A percentile compares a stretch with the other conserved stretches of the same genome.
Conservation (phyloP, 2,797 vertebrate species). For the Peromyscus nudipes region DNA sequence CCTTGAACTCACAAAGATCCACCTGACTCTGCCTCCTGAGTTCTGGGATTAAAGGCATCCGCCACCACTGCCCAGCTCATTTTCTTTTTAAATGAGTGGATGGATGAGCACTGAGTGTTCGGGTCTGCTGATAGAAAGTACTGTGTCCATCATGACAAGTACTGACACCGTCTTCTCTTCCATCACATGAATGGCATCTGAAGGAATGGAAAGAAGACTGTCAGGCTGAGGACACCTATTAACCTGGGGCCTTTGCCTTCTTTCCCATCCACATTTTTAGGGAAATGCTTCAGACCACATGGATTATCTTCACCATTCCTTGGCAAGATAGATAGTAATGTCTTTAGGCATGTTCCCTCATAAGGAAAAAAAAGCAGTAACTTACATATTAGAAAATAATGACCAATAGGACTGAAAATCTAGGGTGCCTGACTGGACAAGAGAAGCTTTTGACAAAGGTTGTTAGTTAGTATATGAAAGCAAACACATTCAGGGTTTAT, state of each 20-base stretch:
- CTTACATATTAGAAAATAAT: conserved; percentile 1
- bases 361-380: background rate
- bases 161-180: background rate
- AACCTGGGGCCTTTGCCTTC: background rate
- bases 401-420: background rate
- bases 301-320: background rate
- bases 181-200: background rate
- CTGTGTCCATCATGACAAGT: background rate
- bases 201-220: background rate
- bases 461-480: background rate
- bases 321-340: background rate
- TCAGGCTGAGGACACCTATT: background rate
- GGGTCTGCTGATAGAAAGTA: background rate
- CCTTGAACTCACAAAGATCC: too few species aligned
- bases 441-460: background rate
- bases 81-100: background rate
- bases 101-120: background rate
- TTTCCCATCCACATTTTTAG: background rate
- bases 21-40: too few species aligned
- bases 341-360: background rate
- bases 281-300: background rate
- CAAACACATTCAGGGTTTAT: background rate
- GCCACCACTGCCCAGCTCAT: too few species aligned
- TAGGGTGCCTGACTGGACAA: background rate
- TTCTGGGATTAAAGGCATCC: too few species aligned